These are phyloP conservation scores for Astyanax mexicanus DNA, from an alignment of 2,797 vertebrate species.

Conservation along the genomic window DNA sequence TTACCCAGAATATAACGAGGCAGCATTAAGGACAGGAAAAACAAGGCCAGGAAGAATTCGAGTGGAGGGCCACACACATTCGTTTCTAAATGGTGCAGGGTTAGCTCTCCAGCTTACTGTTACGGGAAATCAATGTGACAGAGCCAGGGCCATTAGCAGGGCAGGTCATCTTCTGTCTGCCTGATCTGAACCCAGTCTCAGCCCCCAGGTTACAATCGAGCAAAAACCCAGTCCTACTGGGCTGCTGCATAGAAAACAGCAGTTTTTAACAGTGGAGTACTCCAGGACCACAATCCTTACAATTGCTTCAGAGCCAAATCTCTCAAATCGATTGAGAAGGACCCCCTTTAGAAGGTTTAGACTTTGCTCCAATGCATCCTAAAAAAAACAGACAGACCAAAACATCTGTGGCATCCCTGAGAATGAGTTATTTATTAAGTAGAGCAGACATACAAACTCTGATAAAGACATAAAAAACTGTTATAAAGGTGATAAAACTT, in stretches of 20 bases:
- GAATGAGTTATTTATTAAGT: too few relatives aligned
- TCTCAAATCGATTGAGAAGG: too few relatives aligned
- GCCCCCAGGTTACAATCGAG: neutral
- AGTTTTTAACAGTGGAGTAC: too few relatives aligned
- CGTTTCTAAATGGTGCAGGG: neutral
- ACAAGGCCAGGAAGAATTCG: neutral
- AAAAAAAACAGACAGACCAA: too few relatives aligned
- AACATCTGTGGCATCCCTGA: too few relatives aligned
- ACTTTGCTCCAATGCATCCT: too few relatives aligned
- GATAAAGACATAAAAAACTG: too few relatives aligned
- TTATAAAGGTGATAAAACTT: too few relatives aligned
- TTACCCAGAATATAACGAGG: constrained; percentile 10
- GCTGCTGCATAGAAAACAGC: neutral
- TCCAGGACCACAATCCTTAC: too few relatives aligned
- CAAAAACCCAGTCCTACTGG: neutral
- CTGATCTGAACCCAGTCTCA: constrained; percentile 12
- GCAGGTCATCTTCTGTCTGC: constrained; percentile 25
- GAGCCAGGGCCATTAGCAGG: constrained; percentile 10
- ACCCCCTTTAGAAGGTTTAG: too few relatives aligned
- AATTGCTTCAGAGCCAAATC: too few relatives aligned
- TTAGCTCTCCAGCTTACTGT: neutral
- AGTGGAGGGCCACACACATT: neutral
- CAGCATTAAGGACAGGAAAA: constrained; percentile 8
- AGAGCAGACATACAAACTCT: too few relatives aligned
- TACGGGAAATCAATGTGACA: constrained; percentile 36